Evolutionary conservation across 2,888 invertebrate genomes (phyloP).

Genomic region (Chloroclysta siterata): DNA sequence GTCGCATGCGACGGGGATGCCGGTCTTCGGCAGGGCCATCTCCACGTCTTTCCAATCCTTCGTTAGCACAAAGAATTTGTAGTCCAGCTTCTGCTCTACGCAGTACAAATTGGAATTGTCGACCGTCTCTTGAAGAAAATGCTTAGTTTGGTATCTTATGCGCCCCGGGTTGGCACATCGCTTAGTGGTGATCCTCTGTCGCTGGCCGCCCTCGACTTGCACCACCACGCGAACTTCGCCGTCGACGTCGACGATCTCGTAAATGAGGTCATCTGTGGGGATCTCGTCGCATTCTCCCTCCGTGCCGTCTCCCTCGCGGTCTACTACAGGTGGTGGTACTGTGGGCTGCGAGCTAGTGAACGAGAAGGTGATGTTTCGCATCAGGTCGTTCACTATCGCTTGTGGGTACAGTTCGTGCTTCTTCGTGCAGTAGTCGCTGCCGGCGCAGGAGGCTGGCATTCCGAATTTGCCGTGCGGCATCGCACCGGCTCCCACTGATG

Average conservation of each 20-base stretch:
- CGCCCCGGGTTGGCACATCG: not conserved
- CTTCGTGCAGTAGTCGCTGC: constrained; percentile 9
- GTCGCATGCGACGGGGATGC: constrained; percentile 15
- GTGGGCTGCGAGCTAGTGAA: not conserved
- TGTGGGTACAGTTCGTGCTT: constrained; percentile 13
- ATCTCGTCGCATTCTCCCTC: constrained; percentile 4
- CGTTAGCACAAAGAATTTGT: constrained; percentile 10
- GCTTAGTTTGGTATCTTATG: not conserved
- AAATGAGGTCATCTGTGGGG: not conserved
- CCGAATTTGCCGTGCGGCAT: constrained; percentile 10
- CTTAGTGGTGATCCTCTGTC: not conserved
- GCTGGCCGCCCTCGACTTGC: not conserved
- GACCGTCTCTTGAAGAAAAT: not conserved
- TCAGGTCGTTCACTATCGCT: not conserved
- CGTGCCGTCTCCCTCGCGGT: not conserved
- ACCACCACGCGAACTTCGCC: constrained; percentile 10
- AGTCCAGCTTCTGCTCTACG: constrained; percentile 7
- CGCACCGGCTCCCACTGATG: not conserved
- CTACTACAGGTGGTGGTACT: not conserved
- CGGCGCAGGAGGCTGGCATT: constrained; percentile 7
- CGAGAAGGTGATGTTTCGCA: not conserved
- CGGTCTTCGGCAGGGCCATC: constrained; percentile 11
- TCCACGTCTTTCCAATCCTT: constrained; percentile 16
- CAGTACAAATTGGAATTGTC: not conserved
- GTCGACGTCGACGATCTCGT: constrained; percentile 12